Evolutionary conservation across 2,113 vertebrate genomes (phyloP).

Genomic region (Melospiza melodia): DNA sequence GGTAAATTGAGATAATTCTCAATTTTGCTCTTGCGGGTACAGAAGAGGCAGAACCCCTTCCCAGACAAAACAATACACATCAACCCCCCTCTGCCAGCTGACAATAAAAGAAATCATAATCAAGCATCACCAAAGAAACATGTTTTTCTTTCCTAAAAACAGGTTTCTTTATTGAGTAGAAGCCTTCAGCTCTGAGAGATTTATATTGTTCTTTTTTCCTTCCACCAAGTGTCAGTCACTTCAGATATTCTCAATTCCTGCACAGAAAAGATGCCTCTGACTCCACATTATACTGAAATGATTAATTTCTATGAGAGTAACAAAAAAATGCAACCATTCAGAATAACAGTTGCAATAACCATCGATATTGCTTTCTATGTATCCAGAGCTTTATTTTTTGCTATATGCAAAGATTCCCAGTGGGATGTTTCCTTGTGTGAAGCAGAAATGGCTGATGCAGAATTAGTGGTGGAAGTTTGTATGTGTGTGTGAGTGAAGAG

Average conservation of each 20-base stretch:
- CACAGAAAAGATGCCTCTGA: neutral
- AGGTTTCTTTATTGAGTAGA: neutral
- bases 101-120: slow-evolving; percentile 21
- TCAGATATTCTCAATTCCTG: neutral
- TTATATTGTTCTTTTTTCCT: neutral
- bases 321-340: neutral
- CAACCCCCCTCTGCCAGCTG: neutral
- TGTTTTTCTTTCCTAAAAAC: neutral
- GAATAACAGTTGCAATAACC: neutral
- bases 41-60: neutral
- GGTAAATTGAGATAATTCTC: slow-evolving; percentile 40
- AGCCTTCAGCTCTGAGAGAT: neutral
- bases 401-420: neutral
- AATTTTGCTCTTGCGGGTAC: neutral
- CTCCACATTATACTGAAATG: neutral
- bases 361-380: neutral
- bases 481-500: neutral
- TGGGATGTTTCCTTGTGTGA: neutral
- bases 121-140: neutral
- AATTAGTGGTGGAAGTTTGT: neutral
- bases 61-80: slow-evolving; percentile 20
- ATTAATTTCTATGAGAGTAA: neutral
- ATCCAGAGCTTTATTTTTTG: neutral
- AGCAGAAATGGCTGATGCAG: neutral
- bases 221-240: neutral